Base-by-base conservation (phyloP, 2,113 vertebrate genomes). In the Xenopus laevis region DNA sequence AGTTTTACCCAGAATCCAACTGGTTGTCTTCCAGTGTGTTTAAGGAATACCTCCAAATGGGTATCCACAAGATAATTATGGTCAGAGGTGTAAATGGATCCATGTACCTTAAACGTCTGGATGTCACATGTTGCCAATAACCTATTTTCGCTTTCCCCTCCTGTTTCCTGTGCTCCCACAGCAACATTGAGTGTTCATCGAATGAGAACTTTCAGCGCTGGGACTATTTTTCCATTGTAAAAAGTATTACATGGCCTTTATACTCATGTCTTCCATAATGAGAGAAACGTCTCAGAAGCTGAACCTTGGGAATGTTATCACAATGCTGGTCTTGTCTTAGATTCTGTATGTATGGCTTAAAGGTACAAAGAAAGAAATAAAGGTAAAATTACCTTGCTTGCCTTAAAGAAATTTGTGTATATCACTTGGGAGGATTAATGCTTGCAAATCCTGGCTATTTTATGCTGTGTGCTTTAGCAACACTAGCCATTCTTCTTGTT, bases 331-430 rank as follows among this genome's bases (percentile, higher is more conserved):
- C 87, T 87, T 91, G 88, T 87, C 45, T 88, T 84, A 83, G 87
- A 88, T 83, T 86, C 85, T 90, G 78, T 82, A 78, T 84, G 83
- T 89, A 79, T 84, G 84, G 87, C 85, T 87, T 88, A 89, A 83
- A 87, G 85, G 82, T 90, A 87, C 83, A 92, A 88, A 91, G 85
- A 91, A 87, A 88, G 86, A 91, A 91, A 92, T 89, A 89, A 92
- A 92, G 88, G 90, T 90, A 90, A 84, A 76, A 87, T 87, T 90
- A 91, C 87, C 86, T 91, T 90, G 84, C 84, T 87, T 91, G 91
- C 92, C 92, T 93, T 93, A 92, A 86, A 91, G 88, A 89, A 88
- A 90, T 89, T 85, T 87, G 82, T 90, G 84, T 87, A 82, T 82
- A 86, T 86, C 90, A 87, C 84, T 88, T 79, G 4, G 4, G 86